Conservation (phyloP, 2,113 vertebrate genomes). For the Elanus axillaris region DNA sequence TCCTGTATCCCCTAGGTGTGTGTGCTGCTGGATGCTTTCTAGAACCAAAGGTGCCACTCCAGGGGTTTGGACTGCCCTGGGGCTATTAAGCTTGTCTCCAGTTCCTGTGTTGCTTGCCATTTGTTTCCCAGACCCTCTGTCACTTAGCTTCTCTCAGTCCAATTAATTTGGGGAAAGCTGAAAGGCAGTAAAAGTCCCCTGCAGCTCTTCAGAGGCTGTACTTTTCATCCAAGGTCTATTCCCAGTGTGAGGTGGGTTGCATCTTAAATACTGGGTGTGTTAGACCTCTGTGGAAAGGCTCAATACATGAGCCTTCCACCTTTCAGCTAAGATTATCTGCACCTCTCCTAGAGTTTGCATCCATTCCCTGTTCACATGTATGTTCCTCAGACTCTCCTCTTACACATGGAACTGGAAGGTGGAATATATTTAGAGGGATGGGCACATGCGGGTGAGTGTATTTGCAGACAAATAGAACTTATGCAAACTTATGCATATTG, state of each 20-base stretch:
- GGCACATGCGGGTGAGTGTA: fast-evolving
- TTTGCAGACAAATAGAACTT: not conserved
- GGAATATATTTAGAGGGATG: not conserved
- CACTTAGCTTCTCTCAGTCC: not conserved
- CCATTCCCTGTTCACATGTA: not conserved
- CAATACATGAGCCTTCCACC: fast-evolving
- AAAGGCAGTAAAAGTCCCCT: not conserved
- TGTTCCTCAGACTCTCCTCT: not conserved
- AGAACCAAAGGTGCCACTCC: not conserved
- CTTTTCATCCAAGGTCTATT: not conserved
- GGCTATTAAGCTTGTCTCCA: not conserved
- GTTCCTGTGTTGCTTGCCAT: not conserved
- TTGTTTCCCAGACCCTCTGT: not conserved
- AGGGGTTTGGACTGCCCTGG: not conserved
- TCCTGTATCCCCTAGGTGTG: not conserved
- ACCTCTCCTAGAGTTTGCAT: not conserved
- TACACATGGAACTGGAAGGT: not conserved
- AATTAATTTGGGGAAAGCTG: not conserved
- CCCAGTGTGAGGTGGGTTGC: not conserved
- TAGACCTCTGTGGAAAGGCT: not conserved
- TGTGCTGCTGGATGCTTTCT: not conserved
- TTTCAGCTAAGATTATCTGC: not conserved
- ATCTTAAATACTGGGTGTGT: not conserved
- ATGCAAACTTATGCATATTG: not conserved
- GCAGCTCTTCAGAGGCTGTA: not conserved